Conservation (phyloP, 2,113 vertebrate genomes). For the Halcyon malimbica region DNA sequence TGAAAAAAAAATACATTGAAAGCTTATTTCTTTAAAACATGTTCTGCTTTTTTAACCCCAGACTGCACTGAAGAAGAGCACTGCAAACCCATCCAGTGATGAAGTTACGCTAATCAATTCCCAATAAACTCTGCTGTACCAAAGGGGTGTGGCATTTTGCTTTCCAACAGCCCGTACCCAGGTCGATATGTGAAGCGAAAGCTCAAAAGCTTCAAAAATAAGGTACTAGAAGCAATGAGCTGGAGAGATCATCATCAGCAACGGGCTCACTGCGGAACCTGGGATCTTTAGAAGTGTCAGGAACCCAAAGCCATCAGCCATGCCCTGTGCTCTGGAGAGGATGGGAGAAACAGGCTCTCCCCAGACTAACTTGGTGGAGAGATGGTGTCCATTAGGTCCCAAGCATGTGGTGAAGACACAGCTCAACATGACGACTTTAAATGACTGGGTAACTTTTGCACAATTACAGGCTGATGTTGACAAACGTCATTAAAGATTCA, state of each 20-base stretch:
- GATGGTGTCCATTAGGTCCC: neutral
- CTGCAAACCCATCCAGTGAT: neutral
- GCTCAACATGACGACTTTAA: neutral
- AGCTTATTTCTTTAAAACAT: neutral
- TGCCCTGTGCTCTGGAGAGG: neutral
- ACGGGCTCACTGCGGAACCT: neutral
- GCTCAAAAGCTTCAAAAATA: neutral
- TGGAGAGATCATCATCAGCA: neutral
- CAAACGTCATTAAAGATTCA: neutral
- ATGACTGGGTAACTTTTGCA: neutral
- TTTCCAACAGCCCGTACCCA: neutral
- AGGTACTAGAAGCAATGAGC: neutral
- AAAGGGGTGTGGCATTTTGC: neutral
- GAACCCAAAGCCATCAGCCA: neutral
- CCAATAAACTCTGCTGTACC: neutral
- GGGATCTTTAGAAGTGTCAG: neutral
- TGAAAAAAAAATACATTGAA: neutral
- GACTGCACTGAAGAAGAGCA: neutral
- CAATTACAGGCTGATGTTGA: neutral
- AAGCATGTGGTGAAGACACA: neutral
- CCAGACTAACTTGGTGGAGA: neutral
- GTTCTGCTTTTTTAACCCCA: neutral
- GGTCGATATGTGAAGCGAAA: neutral
- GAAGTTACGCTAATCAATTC: neutral
- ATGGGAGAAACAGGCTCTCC: neutral